Evolutionary conservation across 2,797 vertebrate genomes (phyloP).

Genomic region (Falco concolor): DNA sequence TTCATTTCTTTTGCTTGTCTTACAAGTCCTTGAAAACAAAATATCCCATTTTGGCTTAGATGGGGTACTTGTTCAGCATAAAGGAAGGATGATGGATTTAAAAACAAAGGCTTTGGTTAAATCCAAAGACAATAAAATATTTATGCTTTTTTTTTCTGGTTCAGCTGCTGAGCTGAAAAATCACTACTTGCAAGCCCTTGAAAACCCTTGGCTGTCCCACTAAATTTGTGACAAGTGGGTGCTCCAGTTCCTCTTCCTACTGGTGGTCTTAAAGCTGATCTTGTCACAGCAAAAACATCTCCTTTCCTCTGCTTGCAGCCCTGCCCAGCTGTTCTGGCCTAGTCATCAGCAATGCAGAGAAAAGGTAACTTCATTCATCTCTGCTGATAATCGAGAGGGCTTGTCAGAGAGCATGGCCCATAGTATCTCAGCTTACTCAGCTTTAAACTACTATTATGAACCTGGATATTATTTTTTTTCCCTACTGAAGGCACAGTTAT

Average conservation of each 20-base stretch:
- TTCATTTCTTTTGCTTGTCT: background rate
- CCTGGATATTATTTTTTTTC: background rate
- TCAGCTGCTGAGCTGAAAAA: constrained; percentile 20
- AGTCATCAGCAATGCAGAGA: background rate
- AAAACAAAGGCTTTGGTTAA: background rate
- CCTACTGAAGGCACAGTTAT: background rate
- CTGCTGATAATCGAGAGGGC: background rate
- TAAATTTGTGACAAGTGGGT: constrained; percentile 2
- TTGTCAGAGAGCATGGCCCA: background rate
- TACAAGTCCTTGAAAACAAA: background rate
- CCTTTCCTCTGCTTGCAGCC: background rate
- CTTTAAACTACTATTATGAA: background rate
- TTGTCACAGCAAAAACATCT: background rate
- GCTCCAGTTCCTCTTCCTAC: background rate
- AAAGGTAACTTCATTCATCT: background rate
- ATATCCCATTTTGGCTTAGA: background rate
- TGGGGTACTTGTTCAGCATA: background rate
- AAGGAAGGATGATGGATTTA: background rate
- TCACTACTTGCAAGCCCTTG: background rate
- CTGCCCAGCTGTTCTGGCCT: background rate
- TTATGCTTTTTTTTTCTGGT: background rate
- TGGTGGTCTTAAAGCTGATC: background rate
- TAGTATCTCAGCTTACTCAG: background rate
- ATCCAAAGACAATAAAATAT: constrained; percentile 23
- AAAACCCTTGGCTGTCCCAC: background rate